Percentiles rank a stretch among this genome's conserved stretches.
Conservation (phyloP, 1,140 invertebrate species). For the Lasioglossum baleicum region DNA sequence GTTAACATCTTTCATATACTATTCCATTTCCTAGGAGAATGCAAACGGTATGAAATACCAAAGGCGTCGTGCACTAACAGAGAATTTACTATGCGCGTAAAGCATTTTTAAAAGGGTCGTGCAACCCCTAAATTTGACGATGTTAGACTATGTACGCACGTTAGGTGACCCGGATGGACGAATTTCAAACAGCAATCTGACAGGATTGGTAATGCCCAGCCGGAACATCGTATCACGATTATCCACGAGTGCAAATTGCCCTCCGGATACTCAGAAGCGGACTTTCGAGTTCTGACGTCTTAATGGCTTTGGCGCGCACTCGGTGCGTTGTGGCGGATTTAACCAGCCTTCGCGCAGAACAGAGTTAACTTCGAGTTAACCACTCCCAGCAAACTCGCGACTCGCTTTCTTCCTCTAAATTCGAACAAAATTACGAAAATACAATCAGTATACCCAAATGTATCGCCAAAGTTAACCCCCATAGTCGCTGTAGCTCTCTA, state of each 20-base stretch:
- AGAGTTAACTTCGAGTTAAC: constrained; percentile 10
- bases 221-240: constrained; percentile 27
- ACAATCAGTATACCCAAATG: not conserved
- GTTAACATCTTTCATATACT: too few species aligned
- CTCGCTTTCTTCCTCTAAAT: not conserved
- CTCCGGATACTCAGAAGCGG: constrained; percentile 33
- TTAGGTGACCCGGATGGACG: not conserved
- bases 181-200: not conserved
- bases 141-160: not conserved
- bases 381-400: not conserved
- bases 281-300: constrained; percentile 42
- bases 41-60: too few species aligned
- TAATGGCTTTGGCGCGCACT: constrained; percentile 31
- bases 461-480: not conserved
- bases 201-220: constrained; percentile 19
- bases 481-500: not conserved
- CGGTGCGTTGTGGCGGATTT: constrained; percentile 2
- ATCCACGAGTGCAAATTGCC: constrained; percentile 28
- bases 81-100: too few species aligned
- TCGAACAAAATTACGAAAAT: not conserved
- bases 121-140: not conserved
- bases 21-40: too few species aligned
- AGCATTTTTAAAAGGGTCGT: too few species aligned
- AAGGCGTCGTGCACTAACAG: too few species aligned
- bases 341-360: not conserved